A percentile compares a stretch with the other conserved stretches of the same genome.
These are phyloP conservation scores for Bursaphelenchus okinawaensis DNA, from an alignment of 2,888 invertebrate species.

Conservation along the genomic window DNA sequence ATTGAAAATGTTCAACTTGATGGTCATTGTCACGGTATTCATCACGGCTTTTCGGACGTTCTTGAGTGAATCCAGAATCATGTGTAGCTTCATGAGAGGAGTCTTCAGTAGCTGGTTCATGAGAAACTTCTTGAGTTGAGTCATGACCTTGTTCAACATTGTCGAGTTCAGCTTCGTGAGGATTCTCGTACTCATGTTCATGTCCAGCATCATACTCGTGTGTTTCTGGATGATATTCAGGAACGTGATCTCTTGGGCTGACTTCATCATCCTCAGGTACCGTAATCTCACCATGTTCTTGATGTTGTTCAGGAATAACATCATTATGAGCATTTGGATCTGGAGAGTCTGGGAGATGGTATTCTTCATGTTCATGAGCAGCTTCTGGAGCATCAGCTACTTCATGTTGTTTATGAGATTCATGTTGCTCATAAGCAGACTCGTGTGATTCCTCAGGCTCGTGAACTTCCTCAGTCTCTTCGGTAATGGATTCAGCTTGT, in stretches of 20 bases:
- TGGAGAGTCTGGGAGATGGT: constrained; percentile 8
- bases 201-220: not conserved
- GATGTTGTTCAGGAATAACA: constrained; percentile 1
- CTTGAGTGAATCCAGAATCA: too few relatives aligned
- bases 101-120: not conserved
- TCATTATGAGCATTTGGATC: constrained; percentile 2
- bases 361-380: not conserved
- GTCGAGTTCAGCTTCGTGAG: not conserved
- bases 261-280: constrained; percentile 1
- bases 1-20: too few relatives aligned
- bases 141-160: not conserved
- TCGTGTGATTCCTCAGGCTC: not conserved
- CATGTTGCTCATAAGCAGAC: not conserved
- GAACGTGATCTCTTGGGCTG: constrained; percentile 1
- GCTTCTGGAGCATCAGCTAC: too few relatives aligned
- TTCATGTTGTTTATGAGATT: not conserved
- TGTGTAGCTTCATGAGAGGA: not conserved
- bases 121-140: not conserved
- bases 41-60: not conserved
- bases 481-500: not conserved
- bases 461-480: not conserved
- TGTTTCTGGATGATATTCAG: not conserved
- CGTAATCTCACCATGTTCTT: constrained; percentile 3
- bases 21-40: too few relatives aligned
- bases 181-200: not conserved